Percentiles rank a stretch among this genome's conserved stretches.
Conservation (phyloP, 2,797 vertebrate species). For the Periparus ater region DNA sequence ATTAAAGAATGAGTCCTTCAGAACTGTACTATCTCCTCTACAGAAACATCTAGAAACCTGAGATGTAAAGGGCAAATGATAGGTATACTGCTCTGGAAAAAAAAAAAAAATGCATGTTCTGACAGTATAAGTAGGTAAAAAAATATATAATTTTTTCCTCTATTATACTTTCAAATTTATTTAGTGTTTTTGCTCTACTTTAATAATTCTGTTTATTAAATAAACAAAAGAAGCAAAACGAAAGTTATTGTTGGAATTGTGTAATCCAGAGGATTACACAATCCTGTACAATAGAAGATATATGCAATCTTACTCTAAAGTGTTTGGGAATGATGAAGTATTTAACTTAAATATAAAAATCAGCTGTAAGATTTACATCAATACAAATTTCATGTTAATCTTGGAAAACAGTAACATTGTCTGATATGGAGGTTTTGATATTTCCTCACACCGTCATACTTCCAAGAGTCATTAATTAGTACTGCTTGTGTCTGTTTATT, state of each 20-base stretch:
- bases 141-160: neutral
- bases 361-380: neutral
- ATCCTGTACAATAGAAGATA: neutral
- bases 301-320: neutral
- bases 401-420: neutral
- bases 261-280: neutral
- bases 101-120: neutral
- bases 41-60: neutral
- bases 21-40: neutral
- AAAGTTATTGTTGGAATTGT: neutral
- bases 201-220: neutral
- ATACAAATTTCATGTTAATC: neutral
- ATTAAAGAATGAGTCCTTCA: neutral
- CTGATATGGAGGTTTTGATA: neutral
- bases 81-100: neutral
- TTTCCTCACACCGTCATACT: fast-evolving
- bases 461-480: neutral
- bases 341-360: neutral
- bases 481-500: neutral
- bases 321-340: neutral
- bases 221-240: neutral
- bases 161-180: neutral
- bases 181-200: neutral
- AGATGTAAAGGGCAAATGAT: neutral
- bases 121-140: neutral